Conservation (phyloP, 1,140 invertebrate genomes). For the Bombyx mandarina region DNA sequence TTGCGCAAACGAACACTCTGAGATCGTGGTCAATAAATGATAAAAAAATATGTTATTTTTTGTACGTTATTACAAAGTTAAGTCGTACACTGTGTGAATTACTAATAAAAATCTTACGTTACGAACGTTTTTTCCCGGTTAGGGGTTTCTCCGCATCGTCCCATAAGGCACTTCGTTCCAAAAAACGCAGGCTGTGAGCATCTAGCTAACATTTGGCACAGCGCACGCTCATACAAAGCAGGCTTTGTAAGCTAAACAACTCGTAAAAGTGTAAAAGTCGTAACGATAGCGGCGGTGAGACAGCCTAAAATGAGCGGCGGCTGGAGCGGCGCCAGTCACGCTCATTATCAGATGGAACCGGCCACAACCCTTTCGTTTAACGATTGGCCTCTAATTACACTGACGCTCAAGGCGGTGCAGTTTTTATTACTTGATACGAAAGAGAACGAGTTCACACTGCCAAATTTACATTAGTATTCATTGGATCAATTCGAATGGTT, state of each 20-base stretch:
- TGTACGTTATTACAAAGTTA: too few species aligned
- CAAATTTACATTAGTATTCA: constrained; percentile 53
- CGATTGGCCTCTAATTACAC: constrained; percentile 65
- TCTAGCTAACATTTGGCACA: constrained; percentile 66
- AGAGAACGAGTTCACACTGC: constrained; percentile 29
- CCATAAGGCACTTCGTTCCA: too few species aligned
- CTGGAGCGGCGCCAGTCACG: constrained; percentile 60
- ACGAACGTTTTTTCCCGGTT: too few species aligned
- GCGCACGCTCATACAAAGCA: constrained; percentile 42
- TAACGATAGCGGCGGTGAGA: constrained; percentile 57
- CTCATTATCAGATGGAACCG: constrained; percentile 68
- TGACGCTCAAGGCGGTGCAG: constrained; percentile 54
- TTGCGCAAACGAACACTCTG: too few species aligned
- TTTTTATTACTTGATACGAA: constrained; percentile 46
- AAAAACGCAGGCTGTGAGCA: constrained; percentile 54
- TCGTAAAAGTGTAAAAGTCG: constrained; percentile 70
- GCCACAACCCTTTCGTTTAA: constrained; percentile 62
- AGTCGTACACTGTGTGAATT: too few species aligned
- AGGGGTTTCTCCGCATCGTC: too few species aligned
- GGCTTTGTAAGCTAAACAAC: constrained; percentile 64
- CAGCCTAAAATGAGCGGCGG: constrained; percentile 62
- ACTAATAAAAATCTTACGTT: too few species aligned
- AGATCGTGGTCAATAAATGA: too few species aligned
- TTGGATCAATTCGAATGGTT: constrained; percentile 45
- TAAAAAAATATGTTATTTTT: too few species aligned